Conservation (phyloP, 1,140 invertebrate species). For the Vollenhovia emeryi region DNA sequence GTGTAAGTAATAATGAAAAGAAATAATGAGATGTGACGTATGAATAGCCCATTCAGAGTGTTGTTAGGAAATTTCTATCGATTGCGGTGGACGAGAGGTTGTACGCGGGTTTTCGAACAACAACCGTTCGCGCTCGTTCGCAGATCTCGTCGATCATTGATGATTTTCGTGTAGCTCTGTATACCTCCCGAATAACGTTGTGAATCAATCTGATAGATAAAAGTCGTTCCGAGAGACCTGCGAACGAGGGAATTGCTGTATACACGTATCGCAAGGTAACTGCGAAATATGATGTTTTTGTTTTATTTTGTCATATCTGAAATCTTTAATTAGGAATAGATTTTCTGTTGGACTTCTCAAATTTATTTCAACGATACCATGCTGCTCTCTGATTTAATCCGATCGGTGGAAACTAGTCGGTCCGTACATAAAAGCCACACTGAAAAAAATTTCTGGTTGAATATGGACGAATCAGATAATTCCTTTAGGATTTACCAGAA, state of each 20-base stretch:
- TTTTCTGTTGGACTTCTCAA: no score
- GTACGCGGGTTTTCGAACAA: not conserved
- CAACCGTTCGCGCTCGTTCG: not conserved
- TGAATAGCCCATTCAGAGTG: conserved; percentile 12
- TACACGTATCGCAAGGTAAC: not conserved
- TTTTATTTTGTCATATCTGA: not conserved
- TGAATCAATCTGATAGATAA: not conserved
- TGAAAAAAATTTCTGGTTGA: no score
- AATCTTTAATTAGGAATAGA: not conserved
- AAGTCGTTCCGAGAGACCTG: not conserved
- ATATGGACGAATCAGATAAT: no score
- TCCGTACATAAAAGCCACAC: no score
- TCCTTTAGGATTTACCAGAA: no score
- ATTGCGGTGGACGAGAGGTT: not conserved
- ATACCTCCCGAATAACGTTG: not conserved
- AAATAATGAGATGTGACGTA: conserved; percentile 24
- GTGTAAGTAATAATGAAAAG: conserved; percentile 14
- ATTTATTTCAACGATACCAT: no score
- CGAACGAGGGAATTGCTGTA: not conserved
- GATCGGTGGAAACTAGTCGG: no score
- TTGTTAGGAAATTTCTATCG: conserved; percentile 14
- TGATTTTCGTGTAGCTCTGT: not conserved
- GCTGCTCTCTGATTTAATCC: no score
- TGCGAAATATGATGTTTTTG: not conserved
- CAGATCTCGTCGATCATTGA: not conserved